Evolutionary conservation across 2,113 vertebrate species (phyloP).

Genomic region (Megatriorchis doriae): DNA sequence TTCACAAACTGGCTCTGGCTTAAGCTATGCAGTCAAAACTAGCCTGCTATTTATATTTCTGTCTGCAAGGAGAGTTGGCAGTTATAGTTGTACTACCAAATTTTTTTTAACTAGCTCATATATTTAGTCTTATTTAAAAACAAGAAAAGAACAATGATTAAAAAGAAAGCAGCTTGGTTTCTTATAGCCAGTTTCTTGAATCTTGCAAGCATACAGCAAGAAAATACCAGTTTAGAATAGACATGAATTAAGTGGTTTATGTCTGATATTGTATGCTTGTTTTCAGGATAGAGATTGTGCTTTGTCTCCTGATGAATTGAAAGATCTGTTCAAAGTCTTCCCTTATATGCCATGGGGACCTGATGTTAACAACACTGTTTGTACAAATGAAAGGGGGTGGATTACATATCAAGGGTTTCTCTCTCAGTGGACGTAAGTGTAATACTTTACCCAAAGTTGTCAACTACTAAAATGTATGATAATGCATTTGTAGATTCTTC

Average conservation of each 20-base stretch:
- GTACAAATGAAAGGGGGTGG: slow-evolving; percentile 94
- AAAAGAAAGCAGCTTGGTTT: neutral
- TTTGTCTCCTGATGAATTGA: slow-evolving; percentile 92
- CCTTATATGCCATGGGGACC: slow-evolving; percentile 99
- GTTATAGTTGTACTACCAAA: neutral
- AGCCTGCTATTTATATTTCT: neutral
- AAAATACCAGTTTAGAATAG: neutral
- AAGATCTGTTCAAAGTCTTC: slow-evolving; percentile 96
- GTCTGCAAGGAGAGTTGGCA: neutral
- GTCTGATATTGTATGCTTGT: neutral
- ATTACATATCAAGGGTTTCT: slow-evolving; percentile 99
- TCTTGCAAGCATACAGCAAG: neutral
- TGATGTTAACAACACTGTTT: slow-evolving; percentile 96
- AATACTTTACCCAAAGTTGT: no score
- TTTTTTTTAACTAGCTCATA: neutral
- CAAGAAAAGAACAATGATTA: neutral
- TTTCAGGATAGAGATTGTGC: slow-evolving; percentile 94
- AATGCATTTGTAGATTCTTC: neutral
- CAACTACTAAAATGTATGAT: no score
- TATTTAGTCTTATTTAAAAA: neutral
- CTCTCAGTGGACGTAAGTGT: slow-evolving; percentile 98
- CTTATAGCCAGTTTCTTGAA: neutral
- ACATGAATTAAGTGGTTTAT: neutral
- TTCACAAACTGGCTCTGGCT: neutral
- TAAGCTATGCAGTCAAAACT: neutral